Percentiles rank a stretch among this genome's conserved stretches.
Evolutionary conservation across 1,140 invertebrate genomes (phyloP).

Genomic region (Hirudo medicinalis): DNA sequence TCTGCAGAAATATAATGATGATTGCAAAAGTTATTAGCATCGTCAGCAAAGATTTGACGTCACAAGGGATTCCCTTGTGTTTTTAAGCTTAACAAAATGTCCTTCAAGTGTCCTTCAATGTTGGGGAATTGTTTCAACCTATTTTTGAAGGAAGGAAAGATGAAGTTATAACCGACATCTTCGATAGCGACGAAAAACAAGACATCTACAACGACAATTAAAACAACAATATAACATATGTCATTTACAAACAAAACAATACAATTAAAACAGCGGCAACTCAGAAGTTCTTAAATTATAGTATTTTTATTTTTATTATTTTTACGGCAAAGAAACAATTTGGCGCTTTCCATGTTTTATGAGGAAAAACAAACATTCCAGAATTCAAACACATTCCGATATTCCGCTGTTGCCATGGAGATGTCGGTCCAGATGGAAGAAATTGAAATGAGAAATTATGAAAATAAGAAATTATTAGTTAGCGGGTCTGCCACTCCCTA

Average conservation of each 20-base stretch:
- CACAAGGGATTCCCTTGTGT: not conserved
- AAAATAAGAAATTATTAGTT: too few relatives aligned
- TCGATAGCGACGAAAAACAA: too few relatives aligned
- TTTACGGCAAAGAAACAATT: not conserved
- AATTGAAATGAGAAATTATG: too few relatives aligned
- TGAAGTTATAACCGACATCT: too few relatives aligned
- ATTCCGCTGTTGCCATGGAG: not conserved
- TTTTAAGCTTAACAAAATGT: not conserved
- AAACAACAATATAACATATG: too few relatives aligned
- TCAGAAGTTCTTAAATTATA: not conserved
- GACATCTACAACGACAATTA: too few relatives aligned
- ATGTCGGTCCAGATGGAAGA: too few relatives aligned
- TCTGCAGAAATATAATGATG: too few relatives aligned
- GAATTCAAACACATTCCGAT: not conserved
- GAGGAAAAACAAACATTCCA: not conserved
- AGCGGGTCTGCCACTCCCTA: not conserved
- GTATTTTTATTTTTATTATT: not conserved
- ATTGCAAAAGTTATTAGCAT: not conserved
- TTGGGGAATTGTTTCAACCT: not conserved
- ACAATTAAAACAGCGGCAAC: too few relatives aligned
- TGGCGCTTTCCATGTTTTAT: not conserved
- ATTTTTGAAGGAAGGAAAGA: too few relatives aligned
- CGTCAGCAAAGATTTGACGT: not conserved
- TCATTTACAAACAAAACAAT: too few relatives aligned
- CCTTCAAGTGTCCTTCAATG: not conserved